These are phyloP conservation scores for Palythoa grandis DNA, from an alignment of 92 coral and sea anemone genomes.

Conservation along the genomic window DNA sequence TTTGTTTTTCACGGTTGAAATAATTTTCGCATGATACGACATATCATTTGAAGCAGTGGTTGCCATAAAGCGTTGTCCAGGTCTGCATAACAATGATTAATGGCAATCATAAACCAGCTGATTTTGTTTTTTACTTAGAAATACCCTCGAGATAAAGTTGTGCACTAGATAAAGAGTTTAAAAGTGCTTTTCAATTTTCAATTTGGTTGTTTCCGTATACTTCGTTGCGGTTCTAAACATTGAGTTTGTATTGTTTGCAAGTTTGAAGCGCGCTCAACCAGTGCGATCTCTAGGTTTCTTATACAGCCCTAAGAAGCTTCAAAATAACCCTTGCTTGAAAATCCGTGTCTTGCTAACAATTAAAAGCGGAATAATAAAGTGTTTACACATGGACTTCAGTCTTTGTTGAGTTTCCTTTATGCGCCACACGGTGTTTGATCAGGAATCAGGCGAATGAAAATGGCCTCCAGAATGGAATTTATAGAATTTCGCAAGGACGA, in stretches of 20 bases:
- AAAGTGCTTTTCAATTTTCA: slow-evolving; percentile 21
- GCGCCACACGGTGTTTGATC: slow-evolving; percentile 45
- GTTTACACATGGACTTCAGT: slow-evolving; percentile 41
- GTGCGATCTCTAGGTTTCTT: neutral
- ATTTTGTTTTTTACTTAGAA: neutral
- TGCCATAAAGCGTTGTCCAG: slow-evolving; percentile 31
- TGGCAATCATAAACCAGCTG: slow-evolving; percentile 31
- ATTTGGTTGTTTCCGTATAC: slow-evolving; percentile 9
- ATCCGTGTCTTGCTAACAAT: slow-evolving; percentile 5
- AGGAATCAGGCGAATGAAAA: slow-evolving; percentile 23
- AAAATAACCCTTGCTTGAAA: slow-evolving; percentile 9
- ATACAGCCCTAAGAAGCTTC: neutral
- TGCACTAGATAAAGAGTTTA: neutral
- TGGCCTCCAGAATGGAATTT: slow-evolving; percentile 43
- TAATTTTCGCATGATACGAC: slow-evolving; percentile 1
- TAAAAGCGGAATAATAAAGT: neutral
- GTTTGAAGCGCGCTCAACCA: slow-evolving; percentile 14
- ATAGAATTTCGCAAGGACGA: slow-evolving; percentile 11
- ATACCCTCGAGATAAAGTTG: neutral
- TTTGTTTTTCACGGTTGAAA: slow-evolving; percentile 12
- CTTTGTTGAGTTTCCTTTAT: slow-evolving; percentile 16
- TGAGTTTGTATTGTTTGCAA: slow-evolving; percentile 1
- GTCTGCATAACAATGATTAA: slow-evolving; percentile 38
- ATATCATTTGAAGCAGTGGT: slow-evolving; percentile 8
- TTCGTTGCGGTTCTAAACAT: neutral